These are phyloP conservation scores for Columba guinea DNA, from an alignment of 2,797 vertebrate species.

Conservation along the genomic window DNA sequence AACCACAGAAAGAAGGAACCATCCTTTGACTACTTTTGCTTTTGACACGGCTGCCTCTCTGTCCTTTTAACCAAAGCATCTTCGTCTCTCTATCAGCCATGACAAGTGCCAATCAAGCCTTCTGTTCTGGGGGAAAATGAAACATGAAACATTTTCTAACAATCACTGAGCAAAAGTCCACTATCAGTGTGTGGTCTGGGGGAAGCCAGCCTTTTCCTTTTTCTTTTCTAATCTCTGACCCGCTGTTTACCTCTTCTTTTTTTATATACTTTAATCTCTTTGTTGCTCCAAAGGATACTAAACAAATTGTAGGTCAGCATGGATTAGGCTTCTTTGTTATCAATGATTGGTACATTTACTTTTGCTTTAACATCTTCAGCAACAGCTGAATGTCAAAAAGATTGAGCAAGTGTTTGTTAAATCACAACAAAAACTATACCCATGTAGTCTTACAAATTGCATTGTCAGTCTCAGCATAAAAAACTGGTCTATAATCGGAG, in stretches of 20 bases:
- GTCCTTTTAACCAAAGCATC: slow-evolving; percentile 82
- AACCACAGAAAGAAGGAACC: slow-evolving; percentile 86
- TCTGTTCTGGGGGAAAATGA: slow-evolving; percentile 67
- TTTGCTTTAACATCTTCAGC: slow-evolving; percentile 89
- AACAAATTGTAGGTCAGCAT: slow-evolving; percentile 90
- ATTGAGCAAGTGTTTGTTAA: slow-evolving; percentile 66
- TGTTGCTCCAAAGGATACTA: slow-evolving; percentile 82
- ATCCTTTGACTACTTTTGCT: slow-evolving; percentile 80
- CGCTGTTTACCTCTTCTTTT: slow-evolving; percentile 87
- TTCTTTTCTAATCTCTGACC: slow-evolving; percentile 91
- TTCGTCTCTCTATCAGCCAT: slow-evolving; percentile 88
- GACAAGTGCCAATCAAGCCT: slow-evolving; percentile 98
- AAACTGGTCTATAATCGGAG: neutral
- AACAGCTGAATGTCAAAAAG: slow-evolving; percentile 90
- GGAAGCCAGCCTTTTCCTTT: slow-evolving; percentile 79
- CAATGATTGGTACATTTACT: slow-evolving; percentile 84
- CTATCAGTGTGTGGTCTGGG: slow-evolving; percentile 97
- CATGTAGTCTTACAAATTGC: neutral
- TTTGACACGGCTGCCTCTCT: slow-evolving; percentile 76
- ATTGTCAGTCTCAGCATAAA: slow-evolving; percentile 12
- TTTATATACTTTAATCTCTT: slow-evolving; percentile 90
- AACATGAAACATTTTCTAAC: slow-evolving; percentile 86
- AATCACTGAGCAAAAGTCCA: slow-evolving; percentile 85
- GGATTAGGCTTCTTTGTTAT: slow-evolving; percentile 92
- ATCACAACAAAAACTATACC: slow-evolving; percentile 50